phyloP scores from a whole-genome alignment of 1,140 invertebrate genomes.

The Ceratina japonica region DNA sequence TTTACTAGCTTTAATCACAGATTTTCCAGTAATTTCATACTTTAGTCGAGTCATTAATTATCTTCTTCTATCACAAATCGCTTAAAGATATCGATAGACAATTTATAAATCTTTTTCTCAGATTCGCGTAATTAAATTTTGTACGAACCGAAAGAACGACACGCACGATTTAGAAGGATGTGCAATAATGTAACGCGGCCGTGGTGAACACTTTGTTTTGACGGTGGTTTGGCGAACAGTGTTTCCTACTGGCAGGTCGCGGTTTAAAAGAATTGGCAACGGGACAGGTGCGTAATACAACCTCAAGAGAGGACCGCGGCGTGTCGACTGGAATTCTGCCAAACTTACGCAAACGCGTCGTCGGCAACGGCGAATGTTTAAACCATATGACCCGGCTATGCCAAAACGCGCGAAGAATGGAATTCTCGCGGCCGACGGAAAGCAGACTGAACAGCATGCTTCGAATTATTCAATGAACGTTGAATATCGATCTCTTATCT shows the following conservation, averaged over 20 bases:
- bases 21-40: too few relatives aligned
- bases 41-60: too few relatives aligned
- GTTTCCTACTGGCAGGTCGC: not conserved
- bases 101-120: too few relatives aligned
- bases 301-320: constrained; percentile 12
- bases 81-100: too few relatives aligned
- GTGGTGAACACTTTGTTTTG: constrained; percentile 4
- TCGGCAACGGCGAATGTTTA: constrained; percentile 23
- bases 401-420: constrained; percentile 50
- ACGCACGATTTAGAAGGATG: not conserved
- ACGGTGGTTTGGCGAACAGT: constrained; percentile 15
- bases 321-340: constrained; percentile 33
- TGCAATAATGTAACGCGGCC: not conserved
- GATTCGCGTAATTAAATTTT: too few relatives aligned
- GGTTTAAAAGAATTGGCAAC: constrained; percentile 44
- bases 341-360: constrained; percentile 53
- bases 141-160: not conserved
- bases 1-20: too few relatives aligned
- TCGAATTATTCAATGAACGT: constrained; percentile 14
- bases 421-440: constrained; percentile 34
- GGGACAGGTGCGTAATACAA: constrained; percentile 46
- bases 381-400: constrained; percentile 27
- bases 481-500: too few relatives aligned
- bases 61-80: too few relatives aligned
- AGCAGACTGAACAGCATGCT: not conserved